phyloP scores from a whole-genome alignment of 2,113 vertebrate species.

The Megalops atlanticus region DNA sequence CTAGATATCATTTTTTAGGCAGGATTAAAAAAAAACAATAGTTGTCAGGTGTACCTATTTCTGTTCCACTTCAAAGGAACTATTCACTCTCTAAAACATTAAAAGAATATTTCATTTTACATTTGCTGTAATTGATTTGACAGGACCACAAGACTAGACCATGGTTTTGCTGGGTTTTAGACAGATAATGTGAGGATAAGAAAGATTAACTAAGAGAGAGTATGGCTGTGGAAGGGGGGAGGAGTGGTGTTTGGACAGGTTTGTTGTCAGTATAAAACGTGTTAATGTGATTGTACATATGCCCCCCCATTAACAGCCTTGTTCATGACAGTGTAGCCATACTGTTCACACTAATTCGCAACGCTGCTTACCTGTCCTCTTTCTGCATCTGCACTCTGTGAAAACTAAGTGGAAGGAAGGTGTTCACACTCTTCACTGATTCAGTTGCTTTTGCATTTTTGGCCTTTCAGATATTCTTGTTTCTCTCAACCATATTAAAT shows the following conservation, averaged over 20 bases:
- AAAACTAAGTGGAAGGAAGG: background rate
- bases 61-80: constrained; percentile 1
- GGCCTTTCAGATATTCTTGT: no score
- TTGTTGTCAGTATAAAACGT: constrained; percentile 25
- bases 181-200: background rate
- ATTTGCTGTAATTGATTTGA: background rate
- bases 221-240: background rate
- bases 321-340: constrained; percentile 13
- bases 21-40: background rate
- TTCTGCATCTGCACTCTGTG: background rate
- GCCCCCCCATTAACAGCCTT: background rate
- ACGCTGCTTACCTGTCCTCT: background rate
- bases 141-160: background rate
- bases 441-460: background rate
- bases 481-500: no score
- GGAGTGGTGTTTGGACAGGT: constrained; percentile 24
- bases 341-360: background rate
- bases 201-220: background rate
- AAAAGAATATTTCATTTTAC: background rate
- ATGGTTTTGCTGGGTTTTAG: background rate
- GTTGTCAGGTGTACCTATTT: background rate
- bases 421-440: background rate
- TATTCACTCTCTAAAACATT: background rate
- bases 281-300: constrained; percentile 19
- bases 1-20: constrained; percentile 15